These are phyloP conservation scores for Coracopsis vasa DNA, from an alignment of 2,113 vertebrate genomes.

Conservation along the genomic window DNA sequence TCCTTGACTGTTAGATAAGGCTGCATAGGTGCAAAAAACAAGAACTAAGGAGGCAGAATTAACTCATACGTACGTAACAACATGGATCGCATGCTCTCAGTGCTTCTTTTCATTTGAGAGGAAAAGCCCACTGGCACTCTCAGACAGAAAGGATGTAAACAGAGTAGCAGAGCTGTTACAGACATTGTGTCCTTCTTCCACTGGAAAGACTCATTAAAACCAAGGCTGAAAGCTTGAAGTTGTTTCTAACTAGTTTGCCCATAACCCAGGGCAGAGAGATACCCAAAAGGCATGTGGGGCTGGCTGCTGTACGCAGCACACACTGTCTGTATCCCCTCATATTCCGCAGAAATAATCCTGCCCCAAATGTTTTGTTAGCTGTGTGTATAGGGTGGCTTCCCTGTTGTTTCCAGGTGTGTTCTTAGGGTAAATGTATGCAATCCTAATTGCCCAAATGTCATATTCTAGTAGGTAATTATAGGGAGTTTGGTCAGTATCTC, in stretches of 20 bases:
- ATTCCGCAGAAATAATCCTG: not conserved
- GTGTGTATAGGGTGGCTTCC: not conserved
- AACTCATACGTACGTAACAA: slow-evolving; percentile 48
- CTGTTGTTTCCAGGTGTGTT: not conserved
- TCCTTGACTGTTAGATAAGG: slow-evolving; percentile 89
- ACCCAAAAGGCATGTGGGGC: not conserved
- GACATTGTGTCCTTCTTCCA: not conserved
- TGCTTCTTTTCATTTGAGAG: not conserved
- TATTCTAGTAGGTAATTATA: not conserved
- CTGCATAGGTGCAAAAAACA: slow-evolving; percentile 74
- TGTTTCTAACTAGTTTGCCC: not conserved
- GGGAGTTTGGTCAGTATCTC: not conserved
- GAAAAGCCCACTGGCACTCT: not conserved
- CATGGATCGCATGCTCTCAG: not conserved
- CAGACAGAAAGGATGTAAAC: not conserved
- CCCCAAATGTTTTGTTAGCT: not conserved
- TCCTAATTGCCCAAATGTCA: not conserved
- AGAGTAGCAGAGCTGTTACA: slow-evolving; percentile 3
- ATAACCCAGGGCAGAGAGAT: not conserved
- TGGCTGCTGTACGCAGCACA: not conserved
- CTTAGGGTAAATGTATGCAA: not conserved
- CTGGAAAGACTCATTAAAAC: not conserved
- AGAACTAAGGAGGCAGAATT: slow-evolving; percentile 52
- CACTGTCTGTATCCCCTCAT: not conserved
- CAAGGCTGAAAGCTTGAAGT: not conserved